phyloP scores from a whole-genome alignment of 2,797 vertebrate species.

The Platyrinchus mystaceus region DNA sequence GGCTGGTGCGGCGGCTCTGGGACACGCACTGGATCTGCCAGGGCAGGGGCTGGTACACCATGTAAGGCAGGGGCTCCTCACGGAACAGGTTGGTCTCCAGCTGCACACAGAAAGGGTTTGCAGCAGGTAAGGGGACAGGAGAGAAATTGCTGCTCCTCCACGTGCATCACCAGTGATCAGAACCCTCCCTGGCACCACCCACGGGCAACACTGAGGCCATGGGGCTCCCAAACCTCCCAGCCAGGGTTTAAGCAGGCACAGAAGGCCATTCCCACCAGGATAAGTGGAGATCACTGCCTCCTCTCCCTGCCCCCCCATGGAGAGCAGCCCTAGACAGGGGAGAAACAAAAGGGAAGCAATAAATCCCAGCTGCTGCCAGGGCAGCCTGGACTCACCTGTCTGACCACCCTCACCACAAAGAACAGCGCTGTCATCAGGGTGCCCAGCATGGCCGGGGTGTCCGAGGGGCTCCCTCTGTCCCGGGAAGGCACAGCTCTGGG shows the following conservation, averaged over 20 bases:
- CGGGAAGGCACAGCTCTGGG: background rate
- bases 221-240: background rate
- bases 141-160: background rate
- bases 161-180: accelerated
- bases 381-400: constrained; percentile 77
- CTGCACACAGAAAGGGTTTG: background rate
- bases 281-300: background rate
- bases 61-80: constrained; percentile 80
- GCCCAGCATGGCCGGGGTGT: constrained; percentile 78
- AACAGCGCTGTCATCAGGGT: constrained; percentile 87
- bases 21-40: constrained; percentile 88
- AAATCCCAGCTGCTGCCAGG: background rate
- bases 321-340: background rate
- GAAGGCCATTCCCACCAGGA: background rate
- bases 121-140: background rate
- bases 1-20: constrained; percentile 82
- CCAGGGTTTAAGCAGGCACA: background rate
- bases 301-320: background rate
- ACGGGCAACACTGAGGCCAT: accelerated
- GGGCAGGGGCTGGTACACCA: constrained; percentile 85
- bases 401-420: constrained; percentile 78
- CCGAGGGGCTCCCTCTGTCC: background rate
- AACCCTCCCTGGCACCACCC: background rate
- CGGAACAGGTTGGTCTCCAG: constrained; percentile 41
- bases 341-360: accelerated